Base-by-base conservation (phyloP, 1,140 invertebrate genomes). In the Marisa cornuarietis region DNA sequence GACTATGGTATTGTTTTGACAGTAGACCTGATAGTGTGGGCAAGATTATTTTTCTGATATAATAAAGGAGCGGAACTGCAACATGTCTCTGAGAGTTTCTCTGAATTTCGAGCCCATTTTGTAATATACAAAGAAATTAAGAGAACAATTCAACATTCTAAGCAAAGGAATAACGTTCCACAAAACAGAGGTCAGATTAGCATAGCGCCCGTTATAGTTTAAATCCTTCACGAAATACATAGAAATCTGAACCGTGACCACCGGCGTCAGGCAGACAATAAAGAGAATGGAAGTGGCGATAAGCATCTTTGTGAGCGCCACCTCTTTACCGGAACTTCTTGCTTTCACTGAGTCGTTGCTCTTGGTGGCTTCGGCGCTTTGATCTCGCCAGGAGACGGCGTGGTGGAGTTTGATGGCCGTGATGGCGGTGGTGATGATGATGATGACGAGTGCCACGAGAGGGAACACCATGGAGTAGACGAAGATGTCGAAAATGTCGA, bases 91-190 rank as follows among this genome's bases (percentile, higher is more conserved):
- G 24, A 79, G 78, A n/a, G 78, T 79, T 10, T 74, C 62, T 22
- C 78, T 16, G 61, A 73, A 79, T 24, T 61, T 73, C 5, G 78
- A 79, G 7, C 78, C 71, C 61, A 79, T 79, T 58, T 13, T n/a
- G 71, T 63, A 66, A 61, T 79, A 79, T 42, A 79, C 65, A 71
- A 74, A 72, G 62, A 79, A 73, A 71, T 74, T 79, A 62, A 79
- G 69, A 4, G 78, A 42, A 42, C 58, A 62, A 71, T 79, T 79
- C 69, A 79, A 31, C 58, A 54, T 73, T 31, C 71, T 31, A 51
- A 79, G 65, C n/a, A 61, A 22, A 71, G 63, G 51, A 26, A 71
- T 73, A 62, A 69, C 22, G 24, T 71, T 54, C 78, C 78, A 79
- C 24, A 74, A 71, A 11, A 79, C 78, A 9, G 69, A 73, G 62